Percentiles rank a stretch among this genome's conserved stretches.
Conservation (phyloP, 1,140 invertebrate genomes). For the Cydia pomonella region DNA sequence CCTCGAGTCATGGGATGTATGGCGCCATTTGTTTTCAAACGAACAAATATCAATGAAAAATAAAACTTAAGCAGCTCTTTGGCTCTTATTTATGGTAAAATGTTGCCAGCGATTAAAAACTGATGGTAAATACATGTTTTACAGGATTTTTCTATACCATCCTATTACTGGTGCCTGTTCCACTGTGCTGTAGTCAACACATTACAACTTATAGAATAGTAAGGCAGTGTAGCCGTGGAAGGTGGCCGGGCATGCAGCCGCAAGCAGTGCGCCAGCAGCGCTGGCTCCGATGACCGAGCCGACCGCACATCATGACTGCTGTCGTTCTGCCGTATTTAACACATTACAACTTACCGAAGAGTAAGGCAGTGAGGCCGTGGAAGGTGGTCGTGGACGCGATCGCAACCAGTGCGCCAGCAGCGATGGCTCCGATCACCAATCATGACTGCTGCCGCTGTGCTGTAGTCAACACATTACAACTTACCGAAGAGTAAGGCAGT, state of each 20-base stretch:
- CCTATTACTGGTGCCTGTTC: too few species aligned
- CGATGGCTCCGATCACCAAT: slow-evolving; percentile 62
- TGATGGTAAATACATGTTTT: too few species aligned
- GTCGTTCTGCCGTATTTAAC: too few species aligned
- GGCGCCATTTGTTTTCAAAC: too few species aligned
- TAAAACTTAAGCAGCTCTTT: too few species aligned
- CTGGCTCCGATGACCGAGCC: slow-evolving; percentile 64
- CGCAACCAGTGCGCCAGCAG: slow-evolving; percentile 55
- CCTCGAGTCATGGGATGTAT: too few species aligned
- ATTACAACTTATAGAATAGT: slow-evolving; percentile 59
- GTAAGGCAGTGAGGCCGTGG: slow-evolving; percentile 47
- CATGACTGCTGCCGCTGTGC: too few species aligned
- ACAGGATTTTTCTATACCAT: too few species aligned
- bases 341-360: slow-evolving; percentile 50
- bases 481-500: slow-evolving; percentile 55
- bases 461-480: slow-evolving; percentile 13
- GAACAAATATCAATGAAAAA: too few species aligned
- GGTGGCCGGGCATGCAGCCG: slow-evolving; percentile 52
- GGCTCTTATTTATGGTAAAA: too few species aligned
- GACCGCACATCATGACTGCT: slow-evolving; percentile 66
- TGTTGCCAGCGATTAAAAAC: too few species aligned
- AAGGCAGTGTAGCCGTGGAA: slow-evolving; percentile 60
- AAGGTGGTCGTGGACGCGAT: slow-evolving; percentile 49
- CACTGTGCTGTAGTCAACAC: too few species aligned
- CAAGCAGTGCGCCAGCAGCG: slow-evolving; percentile 56